Evolutionary conservation across 1,140 invertebrate genomes (phyloP).

Genomic region (Leptinotarsa undecemlineata): DNA sequence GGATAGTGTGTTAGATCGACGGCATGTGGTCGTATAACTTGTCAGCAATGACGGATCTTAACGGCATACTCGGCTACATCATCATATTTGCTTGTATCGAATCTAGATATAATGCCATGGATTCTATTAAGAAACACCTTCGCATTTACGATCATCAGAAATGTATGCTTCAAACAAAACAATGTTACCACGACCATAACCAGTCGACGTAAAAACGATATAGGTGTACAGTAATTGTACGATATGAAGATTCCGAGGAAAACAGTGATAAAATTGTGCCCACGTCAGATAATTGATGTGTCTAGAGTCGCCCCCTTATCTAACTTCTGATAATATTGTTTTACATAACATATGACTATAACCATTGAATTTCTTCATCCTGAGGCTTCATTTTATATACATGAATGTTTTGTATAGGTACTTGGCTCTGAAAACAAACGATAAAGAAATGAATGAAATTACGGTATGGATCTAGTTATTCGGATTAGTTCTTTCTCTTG

Average conservation of each 20-base stretch:
- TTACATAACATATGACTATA: constrained; percentile 1
- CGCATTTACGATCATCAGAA: background rate
- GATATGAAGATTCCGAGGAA: background rate
- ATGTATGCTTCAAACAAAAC: background rate
- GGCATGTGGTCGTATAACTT: constrained; percentile 27
- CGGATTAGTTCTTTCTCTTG: too few relatives aligned
- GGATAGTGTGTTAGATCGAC: constrained; percentile 13
- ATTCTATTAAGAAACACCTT: background rate
- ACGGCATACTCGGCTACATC: background rate
- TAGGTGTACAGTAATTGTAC: background rate
- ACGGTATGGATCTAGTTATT: too few relatives aligned
- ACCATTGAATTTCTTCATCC: background rate
- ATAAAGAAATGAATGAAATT: too few relatives aligned
- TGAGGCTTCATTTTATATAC: background rate
- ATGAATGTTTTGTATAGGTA: background rate
- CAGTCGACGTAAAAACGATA: background rate
- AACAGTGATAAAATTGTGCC: background rate
- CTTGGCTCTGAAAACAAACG: too few relatives aligned
- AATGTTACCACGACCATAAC: background rate
- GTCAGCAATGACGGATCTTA: constrained; percentile 22
- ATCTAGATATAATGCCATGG: background rate
- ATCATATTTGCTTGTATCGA: background rate
- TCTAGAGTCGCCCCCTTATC: background rate
- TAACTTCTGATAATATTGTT: constrained; percentile 3
- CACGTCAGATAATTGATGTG: background rate